Evolutionary conservation across 2,888 invertebrate genomes (phyloP), one percentile per base, ranked within the genome.

Genomic region (Mellilla xanthometata): DNA sequence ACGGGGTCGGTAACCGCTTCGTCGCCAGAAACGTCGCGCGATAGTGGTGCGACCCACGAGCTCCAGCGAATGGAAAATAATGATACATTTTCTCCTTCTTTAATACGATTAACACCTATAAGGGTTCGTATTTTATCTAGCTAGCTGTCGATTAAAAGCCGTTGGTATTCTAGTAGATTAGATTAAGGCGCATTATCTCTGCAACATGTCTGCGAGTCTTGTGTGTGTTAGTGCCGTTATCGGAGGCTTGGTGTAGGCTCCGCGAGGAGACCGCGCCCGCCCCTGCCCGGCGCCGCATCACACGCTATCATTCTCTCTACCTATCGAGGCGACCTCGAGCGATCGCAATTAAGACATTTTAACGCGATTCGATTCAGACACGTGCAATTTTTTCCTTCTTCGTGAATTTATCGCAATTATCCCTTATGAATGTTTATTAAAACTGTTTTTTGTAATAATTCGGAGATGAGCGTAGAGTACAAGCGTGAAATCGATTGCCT

Each of bases 301-400:
- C 31, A 27, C 24, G 38, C 47, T 41, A 29, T 41, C 41, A 12
- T 24, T 13, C 31, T 70, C 71, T 74, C 72, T 77, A 68, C 67
- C 70, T 61, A 68, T 70, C 60, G 59, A 56, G 56, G 48, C 72
- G 80, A 73, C 84, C 84, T 83, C 83, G 75, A 76, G 72, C 63
- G 58, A 61, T 65, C 67, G 82, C 80, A 86, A 84, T 87, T 86
- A 86, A 84, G 79, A 81, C 75, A 78, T 81, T 84, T 85, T 79
- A 82, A 74, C 76, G 72, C 84, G 74, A 87, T 85, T 86, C 81
- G 83, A 82, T 74, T 75, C 84, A 84, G 78, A 81, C 82, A 81
- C 83, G 78, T 81, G 80, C 76, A 80, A 77, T 81, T 81, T 80
- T 24, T 84, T 83, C 80, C 78, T 79, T 78, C 76, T 82, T 76